Evolutionary conservation across 2,113 vertebrate genomes (phyloP).

Genomic region (Telmatochromis sp.): DNA sequence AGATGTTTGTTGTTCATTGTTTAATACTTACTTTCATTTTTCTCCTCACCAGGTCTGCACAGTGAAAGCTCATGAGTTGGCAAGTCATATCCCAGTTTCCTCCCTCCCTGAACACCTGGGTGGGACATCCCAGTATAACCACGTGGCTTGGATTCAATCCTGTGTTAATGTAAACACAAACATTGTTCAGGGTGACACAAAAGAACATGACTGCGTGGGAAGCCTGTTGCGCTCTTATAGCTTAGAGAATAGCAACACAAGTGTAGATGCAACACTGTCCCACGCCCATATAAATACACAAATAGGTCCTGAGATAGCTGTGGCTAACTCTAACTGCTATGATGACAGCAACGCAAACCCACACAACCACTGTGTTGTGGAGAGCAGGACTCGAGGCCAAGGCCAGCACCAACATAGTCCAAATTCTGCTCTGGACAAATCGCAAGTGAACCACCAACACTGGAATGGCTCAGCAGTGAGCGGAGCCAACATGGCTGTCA

Average conservation of each 20-base stretch:
- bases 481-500: constrained; percentile 3
- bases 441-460: constrained; percentile 66
- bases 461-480: constrained; percentile 73
- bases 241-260: constrained; percentile 58
- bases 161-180: constrained; percentile 71
- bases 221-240: constrained; percentile 74
- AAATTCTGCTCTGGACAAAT: constrained; percentile 28
- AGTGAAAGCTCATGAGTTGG: constrained; percentile 73
- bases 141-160: constrained; percentile 79
- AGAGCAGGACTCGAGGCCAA: constrained; percentile 63
- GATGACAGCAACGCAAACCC: constrained; percentile 76
- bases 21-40: neutral
- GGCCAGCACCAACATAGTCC: constrained; percentile 40
- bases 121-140: constrained; percentile 74
- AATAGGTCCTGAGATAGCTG: constrained; percentile 29
- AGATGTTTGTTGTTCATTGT: neutral
- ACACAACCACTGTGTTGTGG: constrained; percentile 63
- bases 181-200: constrained; percentile 44
- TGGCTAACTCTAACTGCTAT: constrained; percentile 70
- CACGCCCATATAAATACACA: constrained; percentile 38
- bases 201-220: constrained; percentile 72
- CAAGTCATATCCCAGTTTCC: constrained; percentile 74
- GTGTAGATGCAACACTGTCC: constrained; percentile 22
- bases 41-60: constrained; percentile 70
- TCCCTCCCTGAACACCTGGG: constrained; percentile 77